Evolutionary conservation across 2,888 invertebrate genomes (phyloP).

Genomic region (Eledona agricola): DNA sequence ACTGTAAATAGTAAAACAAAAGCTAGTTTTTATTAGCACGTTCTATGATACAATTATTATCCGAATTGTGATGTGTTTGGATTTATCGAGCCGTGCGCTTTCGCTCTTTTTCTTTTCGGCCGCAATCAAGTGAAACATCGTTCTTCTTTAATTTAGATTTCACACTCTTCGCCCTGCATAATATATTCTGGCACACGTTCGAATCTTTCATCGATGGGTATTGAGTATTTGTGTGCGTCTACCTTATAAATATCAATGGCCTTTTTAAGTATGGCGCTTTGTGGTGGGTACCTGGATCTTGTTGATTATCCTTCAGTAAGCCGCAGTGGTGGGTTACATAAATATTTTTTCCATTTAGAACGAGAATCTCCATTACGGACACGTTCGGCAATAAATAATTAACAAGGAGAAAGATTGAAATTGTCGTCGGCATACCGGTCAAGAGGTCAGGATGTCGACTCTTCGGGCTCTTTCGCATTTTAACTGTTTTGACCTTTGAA

Average conservation of each 20-base stretch:
- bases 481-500: slow-evolving; percentile 36
- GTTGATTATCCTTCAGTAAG: slow-evolving; percentile 37
- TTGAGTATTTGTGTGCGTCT: slow-evolving; percentile 49
- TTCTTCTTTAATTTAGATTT: slow-evolving; percentile 44
- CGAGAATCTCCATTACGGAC: neutral
- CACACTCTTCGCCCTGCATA: slow-evolving; percentile 44
- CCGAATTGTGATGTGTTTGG: too few species aligned
- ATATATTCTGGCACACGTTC: slow-evolving; percentile 53
- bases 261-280: slow-evolving; percentile 50
- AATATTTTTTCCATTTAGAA: slow-evolving; percentile 7
- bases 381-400: slow-evolving; percentile 29
- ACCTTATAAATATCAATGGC: slow-evolving; percentile 56
- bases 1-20: too few species aligned
- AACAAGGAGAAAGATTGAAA: slow-evolving; percentile 36
- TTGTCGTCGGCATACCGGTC: slow-evolving; percentile 38
- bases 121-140: too few species aligned
- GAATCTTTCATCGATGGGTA: slow-evolving; percentile 52
- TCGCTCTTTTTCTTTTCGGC: too few species aligned
- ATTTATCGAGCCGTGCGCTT: too few species aligned
- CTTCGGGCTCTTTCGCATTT: slow-evolving; percentile 32
- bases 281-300: slow-evolving; percentile 44
- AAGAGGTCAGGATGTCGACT: slow-evolving; percentile 40
- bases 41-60: too few species aligned
- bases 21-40: too few species aligned
- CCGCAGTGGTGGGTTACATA: slow-evolving; percentile 17